phyloP scores from a whole-genome alignment of 2,888 invertebrate genomes.

The Sesamia inferens region DNA sequence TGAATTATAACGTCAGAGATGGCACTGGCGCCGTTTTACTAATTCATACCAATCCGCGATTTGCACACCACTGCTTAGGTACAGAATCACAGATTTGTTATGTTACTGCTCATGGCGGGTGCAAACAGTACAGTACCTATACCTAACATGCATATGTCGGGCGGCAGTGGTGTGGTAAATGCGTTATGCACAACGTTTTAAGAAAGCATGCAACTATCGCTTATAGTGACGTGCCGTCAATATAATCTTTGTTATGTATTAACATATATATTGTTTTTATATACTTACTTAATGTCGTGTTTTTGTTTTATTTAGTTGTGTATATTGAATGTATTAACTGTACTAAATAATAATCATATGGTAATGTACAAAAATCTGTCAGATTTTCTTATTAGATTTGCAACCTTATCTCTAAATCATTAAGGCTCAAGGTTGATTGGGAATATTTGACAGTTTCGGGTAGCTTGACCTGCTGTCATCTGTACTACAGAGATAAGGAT shows the following conservation, averaged over 20 bases:
- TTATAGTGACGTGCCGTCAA: conserved; percentile 13
- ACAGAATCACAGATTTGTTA: not conserved
- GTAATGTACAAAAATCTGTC: too few species aligned
- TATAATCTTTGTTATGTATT: conserved; percentile 18
- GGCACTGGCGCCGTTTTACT: not conserved
- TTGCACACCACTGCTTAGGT: not conserved
- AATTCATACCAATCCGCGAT: not conserved
- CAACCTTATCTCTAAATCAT: too few species aligned
- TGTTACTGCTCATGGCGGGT: not conserved
- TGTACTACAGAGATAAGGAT: too few species aligned
- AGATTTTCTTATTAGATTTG: too few species aligned
- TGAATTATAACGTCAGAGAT: conserved; percentile 7
- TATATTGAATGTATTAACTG: not conserved
- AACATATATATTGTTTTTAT: conserved; percentile 25
- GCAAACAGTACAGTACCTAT: too few species aligned
- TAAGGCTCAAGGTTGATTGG: too few species aligned
- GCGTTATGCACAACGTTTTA: conserved; percentile 4
- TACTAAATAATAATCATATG: not conserved
- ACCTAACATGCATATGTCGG: too few species aligned
- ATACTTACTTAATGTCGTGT: not conserved
- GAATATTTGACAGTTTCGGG: too few species aligned
- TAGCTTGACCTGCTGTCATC: too few species aligned
- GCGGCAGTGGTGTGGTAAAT: not conserved
- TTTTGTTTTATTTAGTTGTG: not conserved
- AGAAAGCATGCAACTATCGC: not conserved